Percentiles rank a stretch among this genome's conserved stretches.
These are phyloP conservation scores for Melanerpes formicivorus DNA, from an alignment of 2,113 vertebrate species.

Conservation along the genomic window DNA sequence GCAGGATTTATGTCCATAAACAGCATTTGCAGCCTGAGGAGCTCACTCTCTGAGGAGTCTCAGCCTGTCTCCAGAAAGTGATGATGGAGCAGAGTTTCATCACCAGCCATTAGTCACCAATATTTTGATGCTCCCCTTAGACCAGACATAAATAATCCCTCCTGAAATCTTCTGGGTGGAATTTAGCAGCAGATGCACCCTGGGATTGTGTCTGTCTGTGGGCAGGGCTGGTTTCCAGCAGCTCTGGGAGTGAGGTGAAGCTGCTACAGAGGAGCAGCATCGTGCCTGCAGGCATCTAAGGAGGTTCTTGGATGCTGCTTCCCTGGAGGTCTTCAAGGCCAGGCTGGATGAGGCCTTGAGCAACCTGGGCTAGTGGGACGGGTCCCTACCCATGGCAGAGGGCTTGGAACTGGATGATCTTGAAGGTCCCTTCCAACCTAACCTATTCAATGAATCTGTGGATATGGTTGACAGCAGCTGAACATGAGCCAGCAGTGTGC, in stretches of 20 bases:
- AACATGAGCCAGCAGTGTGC: no score
- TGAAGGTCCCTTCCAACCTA: no score
- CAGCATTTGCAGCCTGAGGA: not conserved
- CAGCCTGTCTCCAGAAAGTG: not conserved
- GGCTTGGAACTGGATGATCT: no score
- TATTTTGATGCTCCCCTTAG: not conserved
- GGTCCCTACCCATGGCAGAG: no score
- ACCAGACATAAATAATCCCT: not conserved
- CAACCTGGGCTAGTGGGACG: no score
- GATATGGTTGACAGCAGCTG: no score
- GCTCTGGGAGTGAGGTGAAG: no score
- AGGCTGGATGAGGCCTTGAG: no score
- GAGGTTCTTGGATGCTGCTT: no score
- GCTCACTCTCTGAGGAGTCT: not conserved
- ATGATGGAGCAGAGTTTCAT: not conserved
- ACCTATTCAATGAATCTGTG: no score
- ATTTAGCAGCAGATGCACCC: accelerated
- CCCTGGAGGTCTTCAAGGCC: no score
- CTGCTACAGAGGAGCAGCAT: not conserved
- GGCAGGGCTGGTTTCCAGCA: not conserved
- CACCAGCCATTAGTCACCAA: not conserved
- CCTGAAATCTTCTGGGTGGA: not conserved
- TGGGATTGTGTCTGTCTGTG: not conserved
- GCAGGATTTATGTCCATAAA: not conserved
- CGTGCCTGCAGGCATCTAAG: not conserved